Base-by-base conservation (phyloP, 2,113 vertebrate genomes). In the Machaerirhynchus nigripectus region DNA sequence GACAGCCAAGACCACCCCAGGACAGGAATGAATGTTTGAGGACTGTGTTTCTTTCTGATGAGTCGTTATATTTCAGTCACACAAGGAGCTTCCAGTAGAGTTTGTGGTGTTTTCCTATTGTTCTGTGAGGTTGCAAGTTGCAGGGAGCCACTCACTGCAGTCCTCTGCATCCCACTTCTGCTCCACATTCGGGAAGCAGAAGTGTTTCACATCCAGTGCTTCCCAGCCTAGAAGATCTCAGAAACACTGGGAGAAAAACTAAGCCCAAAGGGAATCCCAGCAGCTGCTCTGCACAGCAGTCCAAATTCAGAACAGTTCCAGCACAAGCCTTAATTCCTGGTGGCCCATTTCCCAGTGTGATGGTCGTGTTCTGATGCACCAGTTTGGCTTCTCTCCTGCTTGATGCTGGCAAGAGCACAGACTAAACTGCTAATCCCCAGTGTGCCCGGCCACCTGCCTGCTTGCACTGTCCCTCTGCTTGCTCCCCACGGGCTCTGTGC, bases 351-450 rank as follows among this genome's bases (percentile, higher is more conserved):
- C 56, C 76, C 49, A 23, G 19, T 49, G 87, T 71, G 42, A 5
- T 46, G 17, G n/a, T n/a, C 76, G 1, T 3, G 8, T 40, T 44
- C 67, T 95, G 88, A 96, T 9, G 16, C 40, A 64, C 60, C 49
- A 9, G 17, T 59, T 70, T 78, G 73, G 84, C 96, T 96, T 89
- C 10, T 6, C 13, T 33, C 46, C 74, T 63, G 80, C 92, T 93
- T 59, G 52, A 60, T 50, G 92, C 90, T 94, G 95, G 37, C 87
- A 63, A 63, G 7, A 88, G 60, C 89, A 47, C 35, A 14, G 39
- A 87, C 93, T 97, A 95, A 96, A 79, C 65, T 14, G 77, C 97
- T 97, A 93, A 96, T 47, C 42, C 64, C 40, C 26, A 10, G 60
- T 3, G 17, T 83, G 87, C 64, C 78, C 60, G 30, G 26, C 6